Conservation (phyloP, 2,797 vertebrate species). For the Cottoperca gobio region DNA sequence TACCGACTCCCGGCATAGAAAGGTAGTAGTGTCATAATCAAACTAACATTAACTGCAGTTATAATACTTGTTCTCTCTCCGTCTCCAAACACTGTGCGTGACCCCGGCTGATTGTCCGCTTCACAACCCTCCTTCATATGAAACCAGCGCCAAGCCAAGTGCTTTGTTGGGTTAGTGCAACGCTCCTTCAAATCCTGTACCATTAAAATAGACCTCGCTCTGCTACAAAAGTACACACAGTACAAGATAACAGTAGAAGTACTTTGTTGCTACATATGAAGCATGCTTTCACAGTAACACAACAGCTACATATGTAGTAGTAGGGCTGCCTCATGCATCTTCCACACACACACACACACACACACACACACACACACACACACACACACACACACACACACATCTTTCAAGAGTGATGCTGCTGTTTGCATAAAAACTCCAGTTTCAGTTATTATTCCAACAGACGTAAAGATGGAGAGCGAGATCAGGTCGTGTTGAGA, state of each 20-base stretch:
- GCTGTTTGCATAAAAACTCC: conserved; percentile 24
- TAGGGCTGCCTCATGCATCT: conserved; percentile 61
- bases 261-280: conserved; percentile 70
- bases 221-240: conserved; percentile 73
- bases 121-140: neutral
- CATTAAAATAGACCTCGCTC: conserved; percentile 60
- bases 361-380: neutral
- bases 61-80: conserved; percentile 11
- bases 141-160: conserved; percentile 19
- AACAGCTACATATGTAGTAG: conserved; percentile 63
- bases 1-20: conserved; percentile 28
- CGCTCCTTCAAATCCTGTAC: conserved; percentile 42
- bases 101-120: conserved; percentile 64
- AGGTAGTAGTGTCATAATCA: conserved; percentile 40
- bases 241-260: conserved; percentile 63
- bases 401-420: neutral
- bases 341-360: conserved; percentile 18
- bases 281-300: conserved; percentile 73
- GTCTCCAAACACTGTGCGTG: conserved; percentile 15
- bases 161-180: conserved; percentile 63
- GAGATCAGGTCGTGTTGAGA: neutral
- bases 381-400: neutral
- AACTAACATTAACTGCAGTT: conserved; percentile 22
- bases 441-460: too few relatives aligned
- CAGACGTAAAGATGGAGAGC: too few relatives aligned